Evolutionary conservation across 64 coral and sea anemone species (phyloP).

Genomic region (Acropora yongei): DNA sequence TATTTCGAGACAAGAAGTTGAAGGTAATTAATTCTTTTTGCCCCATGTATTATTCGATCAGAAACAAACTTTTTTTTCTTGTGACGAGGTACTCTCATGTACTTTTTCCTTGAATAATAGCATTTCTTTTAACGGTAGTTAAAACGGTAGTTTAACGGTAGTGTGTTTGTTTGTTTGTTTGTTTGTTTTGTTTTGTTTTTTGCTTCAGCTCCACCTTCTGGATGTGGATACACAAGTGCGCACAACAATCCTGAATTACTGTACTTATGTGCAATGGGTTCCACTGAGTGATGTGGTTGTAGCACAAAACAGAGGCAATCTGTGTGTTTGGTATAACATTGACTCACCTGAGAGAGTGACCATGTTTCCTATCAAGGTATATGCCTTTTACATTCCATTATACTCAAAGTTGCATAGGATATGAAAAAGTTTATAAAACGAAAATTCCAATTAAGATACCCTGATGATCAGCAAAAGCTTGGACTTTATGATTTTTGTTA

Average conservation of each 20-base stretch:
- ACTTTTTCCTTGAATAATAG: too few species aligned
- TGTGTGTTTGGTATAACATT: slow-evolving; percentile 99
- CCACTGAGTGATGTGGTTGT: slow-evolving; percentile 98
- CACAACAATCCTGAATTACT: slow-evolving; percentile 96
- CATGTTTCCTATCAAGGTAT: slow-evolving; percentile 99
- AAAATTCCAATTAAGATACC: too few species aligned
- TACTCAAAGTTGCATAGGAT: too few species aligned
- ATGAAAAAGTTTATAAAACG: too few species aligned
- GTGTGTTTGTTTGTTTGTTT: too few species aligned
- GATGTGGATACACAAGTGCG: slow-evolving; percentile 87
- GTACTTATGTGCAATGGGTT: slow-evolving; percentile 99
- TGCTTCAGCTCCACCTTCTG: slow-evolving; percentile 82
- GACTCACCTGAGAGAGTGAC: slow-evolving; percentile 97
- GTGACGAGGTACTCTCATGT: too few species aligned
- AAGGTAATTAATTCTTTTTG: slow-evolving; percentile 58
- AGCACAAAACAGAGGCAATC: slow-evolving; percentile 95
- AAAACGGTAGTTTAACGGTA: too few species aligned
- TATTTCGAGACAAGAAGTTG: slow-evolving; percentile 97
- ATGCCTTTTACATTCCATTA: too few species aligned
- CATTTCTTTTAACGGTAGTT: too few species aligned
- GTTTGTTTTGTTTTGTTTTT: too few species aligned
- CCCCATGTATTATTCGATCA: neutral
- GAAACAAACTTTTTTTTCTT: neutral
- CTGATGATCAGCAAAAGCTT: too few species aligned
- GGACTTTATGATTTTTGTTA: too few species aligned